Percentiles rank a stretch among this genome's conserved stretches.
Evolutionary conservation across 2,113 vertebrate genomes (phyloP).

Genomic region (Coryphaenoides rupestris): DNA sequence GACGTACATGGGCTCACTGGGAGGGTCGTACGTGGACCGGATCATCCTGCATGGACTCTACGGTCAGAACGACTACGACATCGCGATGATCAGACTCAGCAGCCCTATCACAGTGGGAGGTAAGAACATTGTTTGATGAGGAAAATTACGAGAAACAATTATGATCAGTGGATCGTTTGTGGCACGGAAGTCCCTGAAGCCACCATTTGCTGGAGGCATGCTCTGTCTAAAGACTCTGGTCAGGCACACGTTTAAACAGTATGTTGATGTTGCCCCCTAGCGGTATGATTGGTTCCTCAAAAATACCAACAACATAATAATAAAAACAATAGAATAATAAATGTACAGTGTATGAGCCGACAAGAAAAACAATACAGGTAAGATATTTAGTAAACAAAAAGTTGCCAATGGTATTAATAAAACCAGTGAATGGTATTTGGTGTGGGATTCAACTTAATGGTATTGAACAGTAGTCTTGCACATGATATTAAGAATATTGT

Average conservation of each 20-base stretch:
- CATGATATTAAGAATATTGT: too few relatives aligned
- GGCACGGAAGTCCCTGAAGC: not conserved
- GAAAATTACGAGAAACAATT: too few relatives aligned
- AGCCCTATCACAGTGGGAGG: slow-evolving; percentile 72
- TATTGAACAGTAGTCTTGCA: too few relatives aligned
- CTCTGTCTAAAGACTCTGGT: not conserved
- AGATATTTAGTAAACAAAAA: too few relatives aligned
- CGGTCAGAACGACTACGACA: slow-evolving; percentile 73
- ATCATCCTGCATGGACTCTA: slow-evolving; percentile 72
- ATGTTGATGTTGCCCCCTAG: slow-evolving; percentile 25
- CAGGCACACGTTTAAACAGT: not conserved
- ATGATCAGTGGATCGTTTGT: not conserved
- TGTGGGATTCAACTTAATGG: too few relatives aligned
- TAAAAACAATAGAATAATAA: too few relatives aligned
- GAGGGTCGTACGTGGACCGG: slow-evolving; percentile 73
- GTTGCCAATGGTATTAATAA: too few relatives aligned
- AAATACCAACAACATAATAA: too few relatives aligned
- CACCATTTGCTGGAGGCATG: not conserved
- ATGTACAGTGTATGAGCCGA: too few relatives aligned
- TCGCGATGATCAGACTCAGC: slow-evolving; percentile 83
- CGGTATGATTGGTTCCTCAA: too few relatives aligned
- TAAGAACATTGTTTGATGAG: slow-evolving; percentile 58
- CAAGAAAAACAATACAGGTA: too few relatives aligned
- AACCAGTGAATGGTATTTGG: too few relatives aligned
- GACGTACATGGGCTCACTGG: slow-evolving; percentile 44